Percentiles rank a stretch among this genome's conserved stretches.
Evolutionary conservation across 2,113 vertebrate species (phyloP).

Genomic region (Ciconia stormi): DNA sequence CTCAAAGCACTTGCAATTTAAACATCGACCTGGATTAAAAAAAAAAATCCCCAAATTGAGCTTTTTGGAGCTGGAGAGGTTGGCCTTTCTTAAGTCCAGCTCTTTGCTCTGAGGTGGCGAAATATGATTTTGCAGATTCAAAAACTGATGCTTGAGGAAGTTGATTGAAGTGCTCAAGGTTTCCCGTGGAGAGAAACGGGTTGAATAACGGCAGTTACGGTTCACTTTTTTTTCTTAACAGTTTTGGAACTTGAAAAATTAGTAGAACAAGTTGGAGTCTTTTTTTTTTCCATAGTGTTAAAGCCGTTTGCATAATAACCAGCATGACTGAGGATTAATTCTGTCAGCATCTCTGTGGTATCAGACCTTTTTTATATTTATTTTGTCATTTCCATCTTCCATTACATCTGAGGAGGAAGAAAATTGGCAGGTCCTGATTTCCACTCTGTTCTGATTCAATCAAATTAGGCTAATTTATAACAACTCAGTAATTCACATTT

Average conservation of each 20-base stretch:
- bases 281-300: neutral
- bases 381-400: neutral
- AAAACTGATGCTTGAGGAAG: neutral
- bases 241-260: neutral
- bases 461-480: neutral
- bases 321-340: neutral
- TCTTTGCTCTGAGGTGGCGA: neutral
- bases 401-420: neutral
- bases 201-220: neutral
- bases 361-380: neutral
- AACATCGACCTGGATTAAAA: neutral
- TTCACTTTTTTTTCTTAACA: neutral
- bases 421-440: neutral
- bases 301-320: neutral
- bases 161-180: neutral
- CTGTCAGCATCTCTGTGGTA: neutral
- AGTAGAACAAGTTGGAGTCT: neutral
- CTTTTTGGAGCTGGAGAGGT: neutral
- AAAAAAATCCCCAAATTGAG: neutral
- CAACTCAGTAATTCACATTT: neutral
- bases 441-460: neutral
- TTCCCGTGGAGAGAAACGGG: neutral
- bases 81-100: neutral
- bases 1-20: neutral
- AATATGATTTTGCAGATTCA: neutral